Base-by-base conservation (phyloP, 2,888 invertebrate genomes). In the Clanis bilineata region DNA sequence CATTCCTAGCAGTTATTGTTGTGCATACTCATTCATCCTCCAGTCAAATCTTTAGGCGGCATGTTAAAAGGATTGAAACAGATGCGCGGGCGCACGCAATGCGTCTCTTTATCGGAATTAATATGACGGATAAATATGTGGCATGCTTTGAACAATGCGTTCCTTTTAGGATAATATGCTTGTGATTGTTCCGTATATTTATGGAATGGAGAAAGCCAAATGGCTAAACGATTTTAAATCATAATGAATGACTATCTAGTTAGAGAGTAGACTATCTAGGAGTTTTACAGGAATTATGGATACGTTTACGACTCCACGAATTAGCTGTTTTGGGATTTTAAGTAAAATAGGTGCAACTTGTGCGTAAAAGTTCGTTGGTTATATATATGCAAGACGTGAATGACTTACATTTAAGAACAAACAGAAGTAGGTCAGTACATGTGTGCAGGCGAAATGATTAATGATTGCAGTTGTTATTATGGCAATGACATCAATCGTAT, bases 401-500 rank as follows among this genome's bases (percentile, higher is more conserved):
- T n/a, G n/a, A n/a, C n/a, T n/a, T n/a, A n/a, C n/a, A n/a, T 51
- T 51, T 51, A 9, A 51, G 51, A 51, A 51, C 32, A 32, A 10
- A 1, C 18, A 25, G 25, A 32, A 51, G 18, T 70, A 65, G 69
- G 69, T 65, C 68, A 69, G 62, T 57, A 56, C 32, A 60, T 56
- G 59, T 36, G 36, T 7, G 12, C 62, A 64, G 56, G 58, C 64
- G 65, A 65, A 58, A 32, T 45, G 28, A 51, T 51, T 51, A 25
- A 51, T 18, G 28, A 18, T 32, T 10, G n/a, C 28, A n/a, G 5
- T 28, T 7, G 15, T 28, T 32, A 45, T 23, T 45, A 1, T 10
- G 28, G 18, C 28, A 15, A 12, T 32, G 51, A 18, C 32, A 28
- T 51, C 18, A 32, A 45, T 45, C 12, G 12, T 9, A 18, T 41